phyloP scores from a whole-genome alignment of 2,113 vertebrate species.

The Nyctereutes procyonoides region DNA sequence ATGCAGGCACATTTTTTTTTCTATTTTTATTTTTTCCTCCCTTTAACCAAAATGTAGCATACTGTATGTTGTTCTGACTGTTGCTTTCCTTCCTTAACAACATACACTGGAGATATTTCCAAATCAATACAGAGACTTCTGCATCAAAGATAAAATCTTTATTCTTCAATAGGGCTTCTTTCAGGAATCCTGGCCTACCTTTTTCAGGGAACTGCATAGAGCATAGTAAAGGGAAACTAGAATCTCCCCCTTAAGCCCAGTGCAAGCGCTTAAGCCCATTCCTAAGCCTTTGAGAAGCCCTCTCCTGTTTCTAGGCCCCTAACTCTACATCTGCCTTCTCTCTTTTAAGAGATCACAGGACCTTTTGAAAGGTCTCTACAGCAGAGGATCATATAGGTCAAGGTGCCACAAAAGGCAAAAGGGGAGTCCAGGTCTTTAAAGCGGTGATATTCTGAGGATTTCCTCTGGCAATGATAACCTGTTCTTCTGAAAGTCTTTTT shows the following conservation, averaged over 20 bases:
- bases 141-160: background rate
- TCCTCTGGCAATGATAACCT: background rate
- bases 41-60: constrained; percentile 29
- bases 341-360: background rate
- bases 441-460: background rate
- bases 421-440: background rate
- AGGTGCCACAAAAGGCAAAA: background rate
- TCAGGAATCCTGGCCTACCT: background rate
- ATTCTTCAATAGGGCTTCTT: background rate
- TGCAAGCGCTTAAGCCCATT: background rate
- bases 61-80: background rate
- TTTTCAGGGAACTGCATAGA: background rate
- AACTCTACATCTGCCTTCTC: background rate
- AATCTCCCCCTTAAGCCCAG: background rate
- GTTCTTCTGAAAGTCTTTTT: background rate
- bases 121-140: background rate
- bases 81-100: constrained; percentile 44
- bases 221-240: background rate
- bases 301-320: background rate
- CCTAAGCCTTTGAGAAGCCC: background rate
- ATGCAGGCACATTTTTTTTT: background rate
- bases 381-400: background rate
- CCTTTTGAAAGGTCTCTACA: background rate
- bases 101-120: background rate
- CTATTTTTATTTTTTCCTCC: background rate